These are phyloP conservation scores for Diplazon laetatorius DNA, from an alignment of 2,888 invertebrate genomes.

Conservation along the genomic window DNA sequence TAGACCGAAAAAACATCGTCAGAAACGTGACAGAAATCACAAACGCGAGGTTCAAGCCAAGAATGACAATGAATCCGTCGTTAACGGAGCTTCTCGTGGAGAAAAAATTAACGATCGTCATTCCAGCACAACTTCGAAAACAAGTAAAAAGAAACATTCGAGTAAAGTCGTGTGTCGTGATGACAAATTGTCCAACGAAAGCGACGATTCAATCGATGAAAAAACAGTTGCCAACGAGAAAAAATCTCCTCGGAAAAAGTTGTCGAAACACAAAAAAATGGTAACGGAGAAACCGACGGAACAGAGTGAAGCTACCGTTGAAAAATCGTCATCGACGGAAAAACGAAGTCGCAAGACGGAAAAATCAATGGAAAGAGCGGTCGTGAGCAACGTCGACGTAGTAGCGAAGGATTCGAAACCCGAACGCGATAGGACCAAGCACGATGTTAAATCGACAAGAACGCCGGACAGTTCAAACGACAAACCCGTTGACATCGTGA, in stretches of 20 bases:
- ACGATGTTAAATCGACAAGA: no score
- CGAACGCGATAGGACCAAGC: no score
- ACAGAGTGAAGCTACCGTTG: no score
- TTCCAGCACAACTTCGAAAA: no score
- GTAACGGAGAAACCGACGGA: no score
- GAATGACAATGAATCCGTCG: not conserved
- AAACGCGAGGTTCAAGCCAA: not conserved
- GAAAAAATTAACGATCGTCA: no score
- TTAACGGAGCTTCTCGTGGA: not conserved
- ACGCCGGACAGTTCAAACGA: no score
- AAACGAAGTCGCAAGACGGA: not conserved
- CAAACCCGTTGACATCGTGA: no score
- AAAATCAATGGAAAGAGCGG: not conserved
- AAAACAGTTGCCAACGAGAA: not conserved
- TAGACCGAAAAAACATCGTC: not conserved
- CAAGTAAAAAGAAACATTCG: no score
- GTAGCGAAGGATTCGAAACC: slow-evolving; percentile 37
- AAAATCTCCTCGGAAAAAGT: not conserved
- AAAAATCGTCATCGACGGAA: not conserved
- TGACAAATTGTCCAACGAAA: not conserved
- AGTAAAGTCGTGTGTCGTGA: no score
- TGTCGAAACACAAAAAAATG: slow-evolving; percentile 5
- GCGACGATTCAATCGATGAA: not conserved
- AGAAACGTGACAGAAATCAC: not conserved
- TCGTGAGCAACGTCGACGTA: not conserved